Evolutionary conservation across 2,888 invertebrate species (phyloP), one percentile per base, ranked within the genome.

Genomic region (Andrena minutula): DNA sequence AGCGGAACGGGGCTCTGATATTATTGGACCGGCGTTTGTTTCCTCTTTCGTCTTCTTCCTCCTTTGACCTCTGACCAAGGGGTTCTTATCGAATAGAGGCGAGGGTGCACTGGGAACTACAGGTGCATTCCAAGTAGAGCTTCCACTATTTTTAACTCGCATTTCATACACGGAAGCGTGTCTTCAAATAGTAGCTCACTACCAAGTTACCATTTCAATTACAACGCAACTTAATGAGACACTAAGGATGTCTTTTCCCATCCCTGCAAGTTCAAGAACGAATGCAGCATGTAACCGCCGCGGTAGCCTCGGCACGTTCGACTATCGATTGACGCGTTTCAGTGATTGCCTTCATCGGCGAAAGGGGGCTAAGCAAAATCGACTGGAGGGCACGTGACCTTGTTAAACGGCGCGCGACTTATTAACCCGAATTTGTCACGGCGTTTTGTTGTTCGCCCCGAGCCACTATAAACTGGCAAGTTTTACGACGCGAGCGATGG

Each of bases 401-500:
- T 66, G 60, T 69, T 75, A 68, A 66, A 70, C 56, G 51, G 35
- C 10, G 60, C 32, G n/a, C 68, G 68, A 81, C 82, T 82, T 82
- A 72, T 82, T 81, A 82, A 71, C 68, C 82, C 41, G 75, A 75
- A 75, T 81, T 71, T 61, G 71, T 58, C 71, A 35, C 53, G 47
- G 51, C 69, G 66, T 79, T 83, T 85, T 82, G 83, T 85, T 85
- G 76, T 80, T 75, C 75, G 56, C 47, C 53, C 41, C 56, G 41
- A 0, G 16, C 49, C 69, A 76, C 79, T 83, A 79, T 85, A 83
- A 88, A 86, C 82, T 70, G 75, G 49, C 68, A 79, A 83, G 78
- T 86, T 88, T 88, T 88, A 88, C 75, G 78, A 65, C 56, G 64
- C 49, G 78, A 63, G 61, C 73, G 79, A 83, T 79, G 78, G 82